Evolutionary conservation across 2,888 invertebrate genomes (phyloP).

Genomic region (Drosophila cognata): DNA sequence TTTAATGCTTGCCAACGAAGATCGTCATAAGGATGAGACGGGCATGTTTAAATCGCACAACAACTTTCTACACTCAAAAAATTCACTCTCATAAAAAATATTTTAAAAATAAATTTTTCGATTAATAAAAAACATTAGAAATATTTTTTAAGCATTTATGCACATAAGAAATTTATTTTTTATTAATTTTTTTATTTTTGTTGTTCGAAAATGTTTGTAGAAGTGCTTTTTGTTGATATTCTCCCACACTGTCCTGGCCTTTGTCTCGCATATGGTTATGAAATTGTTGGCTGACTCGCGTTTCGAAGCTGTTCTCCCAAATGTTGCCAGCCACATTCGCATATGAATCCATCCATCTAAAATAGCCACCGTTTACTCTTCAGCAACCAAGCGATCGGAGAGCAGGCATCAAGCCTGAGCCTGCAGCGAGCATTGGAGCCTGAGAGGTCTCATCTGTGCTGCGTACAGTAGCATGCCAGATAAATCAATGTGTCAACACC

Average conservation of each 20-base stretch:
- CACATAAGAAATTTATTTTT: neutral
- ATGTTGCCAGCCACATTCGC: conserved; percentile 55
- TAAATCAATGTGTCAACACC: conserved; percentile 85
- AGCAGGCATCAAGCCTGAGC: conserved; percentile 15
- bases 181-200: neutral
- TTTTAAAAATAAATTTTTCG: neutral
- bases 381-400: neutral
- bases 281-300: conserved; percentile 62
- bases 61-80: conserved; percentile 22
- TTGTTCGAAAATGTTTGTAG: neutral
- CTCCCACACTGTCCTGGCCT: conserved; percentile 49
- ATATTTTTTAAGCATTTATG: neutral
- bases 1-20: conserved; percentile 62
- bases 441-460: conserved; percentile 70
- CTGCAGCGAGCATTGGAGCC: conserved; percentile 15
- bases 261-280: conserved; percentile 70
- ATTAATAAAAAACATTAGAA: conserved; percentile 5
- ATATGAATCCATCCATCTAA: conserved; percentile 73
- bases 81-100: neutral
- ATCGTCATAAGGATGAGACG: conserved; percentile 62
- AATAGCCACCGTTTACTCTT: conserved; percentile 41
- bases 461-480: conserved; percentile 84
- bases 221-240: conserved; percentile 28
- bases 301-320: conserved; percentile 2
- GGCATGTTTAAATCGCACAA: conserved; percentile 7